Percentiles rank a stretch among this genome's conserved stretches.
Evolutionary conservation across 2,888 invertebrate genomes (phyloP).

Genomic region (Aricia artaxerxes): DNA sequence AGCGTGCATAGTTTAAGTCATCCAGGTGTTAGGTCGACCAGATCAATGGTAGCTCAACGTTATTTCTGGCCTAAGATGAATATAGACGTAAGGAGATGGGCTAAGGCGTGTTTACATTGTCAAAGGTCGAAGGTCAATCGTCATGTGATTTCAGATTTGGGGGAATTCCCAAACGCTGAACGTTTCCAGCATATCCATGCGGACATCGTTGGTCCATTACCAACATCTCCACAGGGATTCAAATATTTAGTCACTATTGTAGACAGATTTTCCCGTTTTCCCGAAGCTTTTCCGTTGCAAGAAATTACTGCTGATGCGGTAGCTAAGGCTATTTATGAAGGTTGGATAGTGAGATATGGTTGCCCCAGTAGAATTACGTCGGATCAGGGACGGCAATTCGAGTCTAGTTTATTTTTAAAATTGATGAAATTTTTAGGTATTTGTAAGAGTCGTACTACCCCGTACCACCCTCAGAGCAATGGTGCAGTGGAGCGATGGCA

Average conservation of each 20-base stretch:
- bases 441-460: background rate
- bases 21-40: background rate
- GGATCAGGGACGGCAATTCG: constrained; percentile 5
- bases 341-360: background rate
- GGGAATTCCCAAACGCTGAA: too few species aligned
- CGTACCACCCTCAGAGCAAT: background rate
- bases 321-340: background rate
- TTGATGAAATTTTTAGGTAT: constrained; percentile 21
- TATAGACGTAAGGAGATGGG: background rate
- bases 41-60: background rate
- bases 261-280: constrained; percentile 2
- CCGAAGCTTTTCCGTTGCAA: background rate
- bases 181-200: background rate
- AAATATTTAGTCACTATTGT: constrained; percentile 18
- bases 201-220: background rate
- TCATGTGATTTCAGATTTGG: too few species aligned
- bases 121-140: background rate
- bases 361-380: background rate
- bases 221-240: background rate
- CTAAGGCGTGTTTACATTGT: constrained; percentile 3
- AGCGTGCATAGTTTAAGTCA: background rate
- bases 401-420: background rate
- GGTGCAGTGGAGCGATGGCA: background rate
- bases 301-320: background rate
- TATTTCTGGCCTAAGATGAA: constrained; percentile 19